A percentile compares a stretch with the other conserved stretches of the same genome.
phyloP scores from a whole-genome alignment of 1,140 invertebrate genomes.

The Scaptodrosophila lebanonensis region DNA sequence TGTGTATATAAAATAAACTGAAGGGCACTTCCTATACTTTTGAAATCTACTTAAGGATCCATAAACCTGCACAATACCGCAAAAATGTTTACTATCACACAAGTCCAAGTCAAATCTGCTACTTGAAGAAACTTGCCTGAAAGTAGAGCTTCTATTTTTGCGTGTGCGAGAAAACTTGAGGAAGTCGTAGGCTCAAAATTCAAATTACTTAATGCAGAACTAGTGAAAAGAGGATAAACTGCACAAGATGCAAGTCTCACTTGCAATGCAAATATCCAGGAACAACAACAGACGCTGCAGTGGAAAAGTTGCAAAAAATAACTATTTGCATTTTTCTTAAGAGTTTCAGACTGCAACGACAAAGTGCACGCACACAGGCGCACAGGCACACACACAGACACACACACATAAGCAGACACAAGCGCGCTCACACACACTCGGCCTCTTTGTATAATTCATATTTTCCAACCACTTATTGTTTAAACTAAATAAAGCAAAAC shows the following conservation, averaged over 20 bases:
- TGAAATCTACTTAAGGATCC: too few species aligned
- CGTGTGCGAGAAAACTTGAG: too few species aligned
- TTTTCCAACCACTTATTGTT: constrained; percentile 71
- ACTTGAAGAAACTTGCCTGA: too few species aligned
- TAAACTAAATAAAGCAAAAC: constrained; percentile 64
- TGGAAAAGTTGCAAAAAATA: constrained; percentile 14
- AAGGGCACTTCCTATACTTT: too few species aligned
- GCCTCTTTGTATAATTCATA: constrained; percentile 65
- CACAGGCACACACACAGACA: background rate
- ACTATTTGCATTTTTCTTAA: constrained; percentile 57
- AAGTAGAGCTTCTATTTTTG: too few species aligned
- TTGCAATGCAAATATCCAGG: constrained; percentile 33
- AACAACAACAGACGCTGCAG: constrained; percentile 26
- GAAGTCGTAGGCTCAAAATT: constrained; percentile 4
- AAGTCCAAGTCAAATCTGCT: too few species aligned
- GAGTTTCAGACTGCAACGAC: too few species aligned
- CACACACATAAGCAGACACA: constrained; percentile 6
- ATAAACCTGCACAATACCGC: too few species aligned
- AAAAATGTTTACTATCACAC: too few species aligned
- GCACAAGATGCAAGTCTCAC: constrained; percentile 24
- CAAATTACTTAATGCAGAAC: constrained; percentile 18
- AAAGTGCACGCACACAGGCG: constrained; percentile 35
- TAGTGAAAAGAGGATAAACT: constrained; percentile 21
- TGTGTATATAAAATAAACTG: too few species aligned
- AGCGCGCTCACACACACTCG: constrained; percentile 8